These are phyloP conservation scores for Coptodon bakossiorum DNA, from an alignment of 2,113 vertebrate genomes.

Conservation along the genomic window DNA sequence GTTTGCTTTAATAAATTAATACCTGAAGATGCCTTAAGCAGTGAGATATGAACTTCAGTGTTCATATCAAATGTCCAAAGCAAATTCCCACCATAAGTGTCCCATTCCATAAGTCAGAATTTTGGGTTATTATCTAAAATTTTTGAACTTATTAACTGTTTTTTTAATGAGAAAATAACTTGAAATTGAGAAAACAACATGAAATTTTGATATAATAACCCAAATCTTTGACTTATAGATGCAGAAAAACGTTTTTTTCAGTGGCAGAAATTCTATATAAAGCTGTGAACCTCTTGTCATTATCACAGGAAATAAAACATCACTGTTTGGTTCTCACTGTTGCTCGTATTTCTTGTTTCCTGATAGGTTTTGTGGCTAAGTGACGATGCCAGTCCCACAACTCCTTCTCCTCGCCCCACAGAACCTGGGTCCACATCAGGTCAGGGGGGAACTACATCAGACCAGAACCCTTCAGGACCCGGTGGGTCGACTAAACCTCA, in stretches of 20 bases:
- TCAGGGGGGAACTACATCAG: slow-evolving; percentile 44
- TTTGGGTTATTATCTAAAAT: background rate
- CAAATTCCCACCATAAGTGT: background rate
- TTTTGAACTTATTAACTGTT: background rate
- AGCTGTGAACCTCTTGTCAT: background rate
- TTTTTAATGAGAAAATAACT: background rate
- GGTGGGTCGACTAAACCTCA: slow-evolving; percentile 61
- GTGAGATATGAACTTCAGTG: background rate
- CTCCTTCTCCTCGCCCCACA: slow-evolving; percentile 46
- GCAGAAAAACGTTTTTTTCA: rapidly evolving
- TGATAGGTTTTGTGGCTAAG: slow-evolving; percentile 78
- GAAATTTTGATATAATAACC: background rate
- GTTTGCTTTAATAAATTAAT: background rate
- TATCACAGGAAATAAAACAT: background rate
- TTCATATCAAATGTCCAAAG: background rate
- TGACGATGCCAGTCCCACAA: slow-evolving; percentile 68
- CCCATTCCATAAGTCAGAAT: background rate
- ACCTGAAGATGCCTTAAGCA: background rate
- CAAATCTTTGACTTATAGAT: background rate
- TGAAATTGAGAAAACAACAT: background rate
- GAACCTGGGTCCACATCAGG: slow-evolving; percentile 4
- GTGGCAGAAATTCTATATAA: background rate
- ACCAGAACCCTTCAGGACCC: slow-evolving; percentile 43
- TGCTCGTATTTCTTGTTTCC: background rate
- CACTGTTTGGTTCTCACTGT: background rate